Evolutionary conservation across 2,888 invertebrate species (phyloP).

Genomic region (Lagria hirta): DNA sequence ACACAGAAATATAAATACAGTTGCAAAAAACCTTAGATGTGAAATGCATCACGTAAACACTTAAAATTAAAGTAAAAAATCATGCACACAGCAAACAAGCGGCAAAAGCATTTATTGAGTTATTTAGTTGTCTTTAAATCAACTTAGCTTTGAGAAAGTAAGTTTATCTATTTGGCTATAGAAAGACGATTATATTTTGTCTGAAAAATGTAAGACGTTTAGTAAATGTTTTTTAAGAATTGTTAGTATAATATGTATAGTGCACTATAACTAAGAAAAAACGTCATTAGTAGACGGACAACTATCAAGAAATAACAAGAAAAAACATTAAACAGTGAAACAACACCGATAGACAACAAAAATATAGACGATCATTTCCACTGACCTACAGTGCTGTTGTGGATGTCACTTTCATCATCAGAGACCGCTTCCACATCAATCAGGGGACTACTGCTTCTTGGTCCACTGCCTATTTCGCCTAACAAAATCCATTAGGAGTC

Average conservation of each 20-base stretch:
- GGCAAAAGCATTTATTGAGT: constrained; percentile 16
- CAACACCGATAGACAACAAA: constrained; percentile 53
- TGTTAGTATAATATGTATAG: constrained; percentile 23
- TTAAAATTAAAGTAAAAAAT: constrained; percentile 11
- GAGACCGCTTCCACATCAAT: constrained; percentile 69
- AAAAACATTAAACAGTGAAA: constrained; percentile 44
- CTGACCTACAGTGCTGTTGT: constrained; percentile 63
- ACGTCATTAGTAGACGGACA: constrained; percentile 17
- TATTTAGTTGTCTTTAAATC: constrained; percentile 9
- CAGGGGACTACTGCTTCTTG: constrained; percentile 64
- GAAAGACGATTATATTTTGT: constrained; percentile 8
- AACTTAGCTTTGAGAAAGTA: constrained; percentile 18
- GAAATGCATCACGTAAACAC: constrained; percentile 3
- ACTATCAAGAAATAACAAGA: constrained; percentile 21
- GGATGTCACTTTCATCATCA: constrained; percentile 59
- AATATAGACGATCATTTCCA: constrained; percentile 45
- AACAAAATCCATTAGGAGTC: constrained; percentile 36
- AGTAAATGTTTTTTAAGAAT: constrained; percentile 8
- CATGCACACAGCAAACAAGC: constrained; percentile 22
- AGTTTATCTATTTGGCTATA: constrained; percentile 12
- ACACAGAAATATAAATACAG: no score
- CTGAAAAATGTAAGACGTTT: constrained; percentile 15
- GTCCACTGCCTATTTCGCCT: constrained; percentile 67
- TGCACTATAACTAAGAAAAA: constrained; percentile 16
- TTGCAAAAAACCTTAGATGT: no score